These are phyloP conservation scores for Cylloceria caligata DNA, from an alignment of 2,888 invertebrate genomes.

Conservation along the genomic window DNA sequence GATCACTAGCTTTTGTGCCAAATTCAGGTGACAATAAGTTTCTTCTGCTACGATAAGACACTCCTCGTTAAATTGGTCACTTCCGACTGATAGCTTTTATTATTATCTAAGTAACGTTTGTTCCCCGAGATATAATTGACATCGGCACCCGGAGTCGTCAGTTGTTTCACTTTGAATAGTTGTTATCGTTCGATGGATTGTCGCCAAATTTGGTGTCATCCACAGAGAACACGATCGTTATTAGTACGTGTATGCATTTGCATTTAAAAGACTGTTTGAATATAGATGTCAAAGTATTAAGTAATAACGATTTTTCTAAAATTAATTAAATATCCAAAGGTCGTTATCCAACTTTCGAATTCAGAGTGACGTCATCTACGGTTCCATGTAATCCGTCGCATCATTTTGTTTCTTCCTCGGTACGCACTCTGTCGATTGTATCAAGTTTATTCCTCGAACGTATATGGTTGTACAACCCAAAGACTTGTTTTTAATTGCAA, in stretches of 20 bases:
- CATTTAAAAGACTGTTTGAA: conserved; percentile 70
- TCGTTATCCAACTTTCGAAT: conserved; percentile 24
- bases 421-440: neutral
- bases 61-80: conserved; percentile 47
- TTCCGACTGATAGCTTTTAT: conserved; percentile 29
- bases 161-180: conserved; percentile 37
- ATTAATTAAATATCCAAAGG: conserved; percentile 40
- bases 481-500: conserved; percentile 2
- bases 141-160: conserved; percentile 19
- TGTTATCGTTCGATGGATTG: conserved; percentile 35
- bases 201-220: conserved; percentile 6
- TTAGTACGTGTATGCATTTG: conserved; percentile 59
- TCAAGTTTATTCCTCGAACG: neutral
- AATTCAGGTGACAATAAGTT: conserved; percentile 77
- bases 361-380: neutral
- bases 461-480: neutral
- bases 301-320: conserved; percentile 46
- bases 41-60: conserved; percentile 65
- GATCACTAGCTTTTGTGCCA: conserved; percentile 73
- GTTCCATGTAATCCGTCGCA: neutral
- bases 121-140: conserved; percentile 1
- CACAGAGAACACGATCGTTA: conserved; percentile 16
- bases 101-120: conserved; percentile 35
- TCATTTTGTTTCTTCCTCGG: conserved; percentile 26
- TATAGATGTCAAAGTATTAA: conserved; percentile 72